phyloP scores from a whole-genome alignment of 2,113 vertebrate species.

The Xenus cinereus region DNA sequence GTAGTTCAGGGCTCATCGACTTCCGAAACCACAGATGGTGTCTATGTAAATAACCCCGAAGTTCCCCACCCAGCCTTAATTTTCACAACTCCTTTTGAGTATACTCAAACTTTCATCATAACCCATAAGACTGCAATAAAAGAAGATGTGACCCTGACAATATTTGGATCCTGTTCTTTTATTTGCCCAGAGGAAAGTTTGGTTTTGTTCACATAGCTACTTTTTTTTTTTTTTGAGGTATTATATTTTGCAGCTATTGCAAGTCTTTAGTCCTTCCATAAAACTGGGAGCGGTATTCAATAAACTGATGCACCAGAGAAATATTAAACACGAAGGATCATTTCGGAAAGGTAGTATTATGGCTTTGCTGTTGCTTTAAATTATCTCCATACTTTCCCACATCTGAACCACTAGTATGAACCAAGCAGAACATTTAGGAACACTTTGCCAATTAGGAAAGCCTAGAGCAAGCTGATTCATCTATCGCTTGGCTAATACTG shows the following conservation, averaged over 20 bases:
- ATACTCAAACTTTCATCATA: neutral
- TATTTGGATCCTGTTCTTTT: neutral
- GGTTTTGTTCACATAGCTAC: neutral
- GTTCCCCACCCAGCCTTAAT: neutral
- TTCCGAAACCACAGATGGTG: neutral
- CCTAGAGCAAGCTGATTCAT: conserved; percentile 52
- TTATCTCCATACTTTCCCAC: neutral
- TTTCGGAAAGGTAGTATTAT: neutral
- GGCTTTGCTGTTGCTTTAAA: neutral
- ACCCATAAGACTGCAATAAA: neutral
- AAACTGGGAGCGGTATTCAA: neutral
- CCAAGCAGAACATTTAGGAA: neutral
- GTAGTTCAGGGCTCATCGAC: neutral
- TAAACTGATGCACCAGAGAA: neutral
- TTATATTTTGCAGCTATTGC: neutral
- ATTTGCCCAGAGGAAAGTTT: neutral
- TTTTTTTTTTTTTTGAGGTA: neutral
- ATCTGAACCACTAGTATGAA: neutral
- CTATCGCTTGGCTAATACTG: neutral
- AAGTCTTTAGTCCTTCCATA: neutral
- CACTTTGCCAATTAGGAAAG: conserved; percentile 21
- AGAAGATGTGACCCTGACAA: neutral
- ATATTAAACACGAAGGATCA: neutral
- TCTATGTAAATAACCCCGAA: neutral
- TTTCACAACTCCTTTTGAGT: neutral